Conservation (phyloP, 2,113 vertebrate genomes). For the Callaeas wilsoni region DNA sequence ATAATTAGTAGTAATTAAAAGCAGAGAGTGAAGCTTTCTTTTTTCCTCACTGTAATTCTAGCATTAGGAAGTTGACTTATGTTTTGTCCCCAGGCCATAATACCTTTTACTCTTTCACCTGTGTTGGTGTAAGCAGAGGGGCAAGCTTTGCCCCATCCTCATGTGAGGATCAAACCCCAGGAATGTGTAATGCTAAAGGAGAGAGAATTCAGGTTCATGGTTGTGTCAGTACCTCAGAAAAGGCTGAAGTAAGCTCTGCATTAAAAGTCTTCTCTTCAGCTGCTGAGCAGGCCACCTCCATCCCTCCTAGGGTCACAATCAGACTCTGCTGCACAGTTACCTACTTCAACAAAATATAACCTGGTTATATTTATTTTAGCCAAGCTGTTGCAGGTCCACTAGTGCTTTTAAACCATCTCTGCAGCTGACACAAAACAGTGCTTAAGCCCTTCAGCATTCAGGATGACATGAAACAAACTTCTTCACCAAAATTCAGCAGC, state of each 20-base stretch:
- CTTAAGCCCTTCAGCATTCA: not conserved
- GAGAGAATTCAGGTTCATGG: not conserved
- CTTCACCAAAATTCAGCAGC: not conserved
- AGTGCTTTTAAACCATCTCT: not conserved
- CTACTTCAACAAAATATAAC: not conserved
- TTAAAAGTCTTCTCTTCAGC: not conserved
- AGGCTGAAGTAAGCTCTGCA: not conserved
- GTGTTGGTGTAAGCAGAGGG: not conserved
- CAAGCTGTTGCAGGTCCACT: not conserved
- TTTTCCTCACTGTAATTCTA: not conserved
- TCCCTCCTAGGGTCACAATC: not conserved
- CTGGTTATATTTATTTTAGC: not conserved
- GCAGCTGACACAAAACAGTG: not conserved
- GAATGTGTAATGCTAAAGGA: not conserved
- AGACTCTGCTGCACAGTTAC: not conserved
- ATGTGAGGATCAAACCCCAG: not conserved
- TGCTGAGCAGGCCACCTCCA: not conserved
- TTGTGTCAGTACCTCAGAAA: not conserved
- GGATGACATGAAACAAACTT: not conserved
- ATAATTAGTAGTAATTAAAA: not conserved
- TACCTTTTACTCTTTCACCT: not conserved
- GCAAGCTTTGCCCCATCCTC: not conserved
- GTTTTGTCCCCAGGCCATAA: not conserved
- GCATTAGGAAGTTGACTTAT: not conserved
- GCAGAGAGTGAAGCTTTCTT: not conserved